Evolutionary conservation across 2,797 vertebrate genomes (phyloP).

Genomic region (Onychomys arenicola): DNA sequence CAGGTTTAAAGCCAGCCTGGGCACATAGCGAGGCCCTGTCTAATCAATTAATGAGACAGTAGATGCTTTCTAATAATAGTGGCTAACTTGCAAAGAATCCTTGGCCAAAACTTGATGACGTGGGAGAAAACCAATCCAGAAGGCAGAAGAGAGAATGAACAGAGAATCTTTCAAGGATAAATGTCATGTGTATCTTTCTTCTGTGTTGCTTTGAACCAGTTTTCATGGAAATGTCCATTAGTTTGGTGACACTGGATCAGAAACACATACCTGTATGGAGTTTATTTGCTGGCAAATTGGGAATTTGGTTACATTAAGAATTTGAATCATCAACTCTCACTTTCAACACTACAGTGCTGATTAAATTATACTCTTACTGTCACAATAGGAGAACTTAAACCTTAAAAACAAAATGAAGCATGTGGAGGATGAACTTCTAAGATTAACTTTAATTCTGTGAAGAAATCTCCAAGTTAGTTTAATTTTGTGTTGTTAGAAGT

Average conservation of each 20-base stretch:
- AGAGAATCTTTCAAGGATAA: background rate
- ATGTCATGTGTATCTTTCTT: background rate
- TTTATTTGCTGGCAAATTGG: slow-evolving; percentile 12
- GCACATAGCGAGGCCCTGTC: background rate
- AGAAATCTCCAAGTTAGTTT: background rate
- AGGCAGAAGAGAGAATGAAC: background rate
- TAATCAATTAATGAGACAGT: background rate
- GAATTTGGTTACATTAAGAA: background rate
- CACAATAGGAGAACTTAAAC: background rate
- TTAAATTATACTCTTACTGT: background rate
- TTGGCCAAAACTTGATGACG: background rate
- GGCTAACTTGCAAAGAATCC: background rate
- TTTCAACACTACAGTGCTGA: background rate
- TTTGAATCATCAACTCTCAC: background rate
- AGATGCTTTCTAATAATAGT: background rate
- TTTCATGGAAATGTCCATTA: slow-evolving; percentile 11
- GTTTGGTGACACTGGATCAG: background rate
- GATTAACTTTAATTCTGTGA: slow-evolving; percentile 1
- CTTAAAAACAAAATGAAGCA: slow-evolving; percentile 3
- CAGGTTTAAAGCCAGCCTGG: background rate
- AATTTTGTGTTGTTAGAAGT: background rate
- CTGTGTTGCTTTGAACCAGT: background rate
- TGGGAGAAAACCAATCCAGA: background rate
- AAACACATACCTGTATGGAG: background rate
- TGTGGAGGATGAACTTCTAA: background rate